Conservation (phyloP, 1,140 invertebrate genomes). For the Macrotrachela quadricornifera region DNA sequence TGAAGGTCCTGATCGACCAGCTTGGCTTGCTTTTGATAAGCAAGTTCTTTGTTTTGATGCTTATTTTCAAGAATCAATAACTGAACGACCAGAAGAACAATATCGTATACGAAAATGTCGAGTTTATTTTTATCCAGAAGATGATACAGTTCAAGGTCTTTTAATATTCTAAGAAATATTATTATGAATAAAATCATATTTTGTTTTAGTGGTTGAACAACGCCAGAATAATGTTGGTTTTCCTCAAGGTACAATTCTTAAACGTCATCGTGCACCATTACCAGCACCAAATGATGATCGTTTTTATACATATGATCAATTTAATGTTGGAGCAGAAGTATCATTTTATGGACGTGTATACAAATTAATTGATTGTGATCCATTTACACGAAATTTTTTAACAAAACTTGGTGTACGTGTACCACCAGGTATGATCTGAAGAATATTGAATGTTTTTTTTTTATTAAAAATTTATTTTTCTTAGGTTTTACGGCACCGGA, state of each 20-base stretch:
- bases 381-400: constrained; percentile 60
- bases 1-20: constrained; percentile 44
- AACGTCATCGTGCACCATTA: constrained; percentile 49
- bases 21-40: constrained; percentile 66
- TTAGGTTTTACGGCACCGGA: too few relatives aligned
- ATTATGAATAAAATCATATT: too few relatives aligned
- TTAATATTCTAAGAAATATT: too few relatives aligned
- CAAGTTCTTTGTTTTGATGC: constrained; percentile 35
- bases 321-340: constrained; percentile 43
- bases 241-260: constrained; percentile 39
- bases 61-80: constrained; percentile 29
- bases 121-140: constrained; percentile 31
- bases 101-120: constrained; percentile 26
- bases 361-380: constrained; percentile 55
- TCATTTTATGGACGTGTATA: constrained; percentile 51
- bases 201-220: constrained; percentile 27
- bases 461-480: too few relatives aligned
- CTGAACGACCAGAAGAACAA: constrained; percentile 27
- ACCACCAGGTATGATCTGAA: neutral
- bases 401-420: constrained; percentile 59
- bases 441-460: too few relatives aligned
- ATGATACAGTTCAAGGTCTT: constrained; percentile 25
- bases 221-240: constrained; percentile 28
- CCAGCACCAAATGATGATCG: constrained; percentile 42
- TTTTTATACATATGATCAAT: constrained; percentile 42